These are phyloP conservation scores for Drosophila truncata DNA, from an alignment of 1,140 invertebrate species.

Conservation along the genomic window DNA sequence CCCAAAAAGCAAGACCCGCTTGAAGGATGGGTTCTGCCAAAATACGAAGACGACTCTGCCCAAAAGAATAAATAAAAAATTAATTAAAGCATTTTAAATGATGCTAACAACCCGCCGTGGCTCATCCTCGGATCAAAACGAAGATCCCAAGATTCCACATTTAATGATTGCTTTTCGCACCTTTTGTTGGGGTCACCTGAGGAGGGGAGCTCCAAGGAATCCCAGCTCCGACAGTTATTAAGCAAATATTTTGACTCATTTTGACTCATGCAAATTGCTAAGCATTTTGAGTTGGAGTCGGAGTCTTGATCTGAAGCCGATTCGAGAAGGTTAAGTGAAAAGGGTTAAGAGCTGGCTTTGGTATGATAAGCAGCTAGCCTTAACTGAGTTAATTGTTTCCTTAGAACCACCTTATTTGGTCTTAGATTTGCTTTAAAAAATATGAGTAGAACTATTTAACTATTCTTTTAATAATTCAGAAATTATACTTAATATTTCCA, in stretches of 20 bases:
- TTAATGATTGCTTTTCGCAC: conserved; percentile 80
- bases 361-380: not conserved
- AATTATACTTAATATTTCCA: too few relatives aligned
- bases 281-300: conserved; percentile 8
- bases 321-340: conserved; percentile 14
- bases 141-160: conserved; percentile 23
- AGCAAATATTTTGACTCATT: conserved; percentile 81
- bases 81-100: conserved; percentile 82
- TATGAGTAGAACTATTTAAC: too few relatives aligned
- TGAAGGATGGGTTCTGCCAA: conserved; percentile 69
- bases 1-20: conserved; percentile 56
- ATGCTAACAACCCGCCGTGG: conserved; percentile 47
- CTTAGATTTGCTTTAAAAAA: too few relatives aligned
- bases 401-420: not conserved
- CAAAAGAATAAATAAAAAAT: conserved; percentile 58
- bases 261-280: conserved; percentile 76
- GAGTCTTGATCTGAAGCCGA: conserved; percentile 17
- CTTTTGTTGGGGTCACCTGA: conserved; percentile 39
- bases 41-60: conserved; percentile 1
- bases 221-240: conserved; percentile 51
- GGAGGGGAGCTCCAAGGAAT: not conserved
- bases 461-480: too few relatives aligned
- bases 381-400: not conserved
- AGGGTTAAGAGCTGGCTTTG: conserved; percentile 11
- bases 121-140: conserved; percentile 19